Conservation (phyloP, 1,140 invertebrate genomes). For the Brachionus rubens region DNA sequence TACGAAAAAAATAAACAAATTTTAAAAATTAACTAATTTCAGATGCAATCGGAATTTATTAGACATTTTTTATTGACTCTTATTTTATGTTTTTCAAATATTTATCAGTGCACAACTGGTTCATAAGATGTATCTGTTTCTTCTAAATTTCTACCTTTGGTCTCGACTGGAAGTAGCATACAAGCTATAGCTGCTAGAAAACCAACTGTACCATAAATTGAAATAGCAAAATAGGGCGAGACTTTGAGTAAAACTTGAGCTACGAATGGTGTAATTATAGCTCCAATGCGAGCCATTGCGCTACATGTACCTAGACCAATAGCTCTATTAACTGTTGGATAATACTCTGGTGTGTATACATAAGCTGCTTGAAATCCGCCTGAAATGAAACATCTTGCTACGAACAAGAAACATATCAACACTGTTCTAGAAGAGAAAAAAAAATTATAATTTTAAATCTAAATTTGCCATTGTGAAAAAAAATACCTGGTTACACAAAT, state of each 20-base stretch:
- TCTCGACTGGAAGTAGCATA: constrained; percentile 59
- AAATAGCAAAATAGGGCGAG: constrained; percentile 56
- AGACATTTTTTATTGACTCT: constrained; percentile 7
- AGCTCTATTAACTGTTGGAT: constrained; percentile 80
- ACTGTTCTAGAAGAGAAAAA: background rate
- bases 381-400: constrained; percentile 81
- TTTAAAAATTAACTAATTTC: background rate
- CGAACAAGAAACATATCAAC: constrained; percentile 32
- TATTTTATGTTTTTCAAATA: background rate
- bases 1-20: background rate
- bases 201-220: constrained; percentile 55
- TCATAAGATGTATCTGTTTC: constrained; percentile 7
- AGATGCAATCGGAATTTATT: background rate
- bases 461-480: background rate
- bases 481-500: constrained; percentile 73
- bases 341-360: constrained; percentile 88
- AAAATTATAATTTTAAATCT: background rate
- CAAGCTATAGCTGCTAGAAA: constrained; percentile 55
- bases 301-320: constrained; percentile 83
- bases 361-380: constrained; percentile 90
- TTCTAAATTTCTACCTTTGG: constrained; percentile 58
- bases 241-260: constrained; percentile 70
- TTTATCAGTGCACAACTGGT: constrained; percentile 41
- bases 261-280: constrained; percentile 86
- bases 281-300: constrained; percentile 82